These are phyloP conservation scores for Nemoura dubitans DNA, from an alignment of 2,888 invertebrate species.

Conservation along the genomic window DNA sequence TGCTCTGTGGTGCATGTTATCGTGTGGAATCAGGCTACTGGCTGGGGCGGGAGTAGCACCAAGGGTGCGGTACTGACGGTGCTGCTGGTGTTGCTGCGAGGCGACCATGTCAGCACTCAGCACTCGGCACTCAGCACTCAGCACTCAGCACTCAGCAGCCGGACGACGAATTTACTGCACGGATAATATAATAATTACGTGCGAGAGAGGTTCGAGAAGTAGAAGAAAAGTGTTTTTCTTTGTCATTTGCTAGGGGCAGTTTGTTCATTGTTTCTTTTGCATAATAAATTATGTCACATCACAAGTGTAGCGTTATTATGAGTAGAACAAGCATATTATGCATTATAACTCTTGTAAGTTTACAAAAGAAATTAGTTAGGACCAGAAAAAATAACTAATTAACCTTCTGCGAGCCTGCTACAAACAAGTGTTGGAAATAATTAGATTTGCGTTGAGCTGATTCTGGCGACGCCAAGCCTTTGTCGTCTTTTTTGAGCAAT, in stretches of 20 bases:
- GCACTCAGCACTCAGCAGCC: constrained; percentile 35
- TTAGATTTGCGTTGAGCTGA: constrained; percentile 19
- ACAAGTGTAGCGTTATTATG: constrained; percentile 45
- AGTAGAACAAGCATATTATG: constrained; percentile 8
- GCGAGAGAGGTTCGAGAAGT: constrained; percentile 26
- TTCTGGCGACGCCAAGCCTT: not conserved
- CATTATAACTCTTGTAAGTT: constrained; percentile 8
- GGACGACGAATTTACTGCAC: constrained; percentile 47
- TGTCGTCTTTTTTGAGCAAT: not conserved
- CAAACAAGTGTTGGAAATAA: constrained; percentile 37
- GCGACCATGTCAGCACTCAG: constrained; percentile 31
- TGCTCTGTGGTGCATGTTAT: constrained; percentile 46
- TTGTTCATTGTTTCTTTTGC: constrained; percentile 42
- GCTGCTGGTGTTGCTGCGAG: not conserved
- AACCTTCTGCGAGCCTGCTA: constrained; percentile 14
- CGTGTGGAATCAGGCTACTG: constrained; percentile 41
- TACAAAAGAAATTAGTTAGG: constrained; percentile 32
- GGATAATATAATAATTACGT: constrained; percentile 46
- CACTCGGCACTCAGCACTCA: constrained; percentile 2
- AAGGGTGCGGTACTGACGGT: not conserved
- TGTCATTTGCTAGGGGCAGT: constrained; percentile 43
- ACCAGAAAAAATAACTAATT: constrained; percentile 40
- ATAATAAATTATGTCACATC: constrained; percentile 42
- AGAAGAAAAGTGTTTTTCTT: constrained; percentile 46
- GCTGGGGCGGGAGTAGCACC: constrained; percentile 13